A percentile compares a stretch with the other conserved stretches of the same genome.
Evolutionary conservation across 2,888 invertebrate species (phyloP).

Genomic region (Cheilosia vulpina): DNA sequence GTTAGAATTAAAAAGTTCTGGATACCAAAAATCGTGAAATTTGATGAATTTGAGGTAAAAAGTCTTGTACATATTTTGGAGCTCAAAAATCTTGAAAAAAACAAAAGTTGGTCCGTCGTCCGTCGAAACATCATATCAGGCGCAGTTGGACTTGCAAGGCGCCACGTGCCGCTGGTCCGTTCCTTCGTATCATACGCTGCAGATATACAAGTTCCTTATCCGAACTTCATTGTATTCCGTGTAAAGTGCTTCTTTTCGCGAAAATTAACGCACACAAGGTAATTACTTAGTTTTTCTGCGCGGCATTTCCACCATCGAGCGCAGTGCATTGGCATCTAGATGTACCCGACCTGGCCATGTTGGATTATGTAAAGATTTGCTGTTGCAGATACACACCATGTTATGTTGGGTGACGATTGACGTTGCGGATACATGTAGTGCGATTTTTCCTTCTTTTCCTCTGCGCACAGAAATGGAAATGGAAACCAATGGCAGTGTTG

Average conservation of each 20-base stretch:
- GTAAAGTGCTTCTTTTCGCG: not conserved
- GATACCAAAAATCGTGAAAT: no score
- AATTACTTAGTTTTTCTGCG: conserved; percentile 16
- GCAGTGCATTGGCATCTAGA: conserved; percentile 17
- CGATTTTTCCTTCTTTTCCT: conserved; percentile 30
- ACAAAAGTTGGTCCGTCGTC: no score
- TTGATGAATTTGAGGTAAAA: no score
- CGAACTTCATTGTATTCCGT: not conserved
- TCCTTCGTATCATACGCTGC: no score
- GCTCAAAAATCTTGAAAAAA: no score
- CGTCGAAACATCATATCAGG: no score
- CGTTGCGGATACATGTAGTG: not conserved
- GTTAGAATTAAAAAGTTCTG: no score
- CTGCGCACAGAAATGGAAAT: conserved; percentile 8
- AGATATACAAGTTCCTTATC: not conserved
- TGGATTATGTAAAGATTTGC: conserved; percentile 55
- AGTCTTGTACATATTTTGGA: no score
- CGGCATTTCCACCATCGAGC: conserved; percentile 1
- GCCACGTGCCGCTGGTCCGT: not conserved
- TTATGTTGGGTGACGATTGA: conserved; percentile 5
- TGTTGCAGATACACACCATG: conserved; percentile 32
- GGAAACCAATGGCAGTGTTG: conserved; percentile 28
- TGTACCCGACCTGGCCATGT: conserved; percentile 37
- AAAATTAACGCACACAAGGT: conserved; percentile 33
- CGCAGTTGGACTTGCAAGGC: not conserved